Base-by-base conservation (phyloP, 92 coral and sea anemone genomes). In the Phenganax stokvisi region DNA sequence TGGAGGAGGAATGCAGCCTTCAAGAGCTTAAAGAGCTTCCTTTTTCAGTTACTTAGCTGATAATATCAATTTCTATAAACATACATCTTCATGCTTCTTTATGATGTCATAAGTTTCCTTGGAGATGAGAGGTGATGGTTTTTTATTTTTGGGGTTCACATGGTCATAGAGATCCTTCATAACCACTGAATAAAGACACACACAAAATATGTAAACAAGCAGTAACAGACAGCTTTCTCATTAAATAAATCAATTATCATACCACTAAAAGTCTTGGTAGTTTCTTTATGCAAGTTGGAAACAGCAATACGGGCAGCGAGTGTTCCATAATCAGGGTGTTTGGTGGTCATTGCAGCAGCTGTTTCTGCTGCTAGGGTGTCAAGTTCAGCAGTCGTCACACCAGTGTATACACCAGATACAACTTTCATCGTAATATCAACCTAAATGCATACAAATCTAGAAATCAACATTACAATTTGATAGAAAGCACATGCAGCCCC, bases 271-370 rank as follows among this genome's bases (percentile, higher is more conserved):
- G 83, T 16, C 83, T 94, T 94, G 74, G 90, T 92, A 27, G 98
- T 92, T 85, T 91, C 96, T 80, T 94, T 94, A 89, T 94, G 98
- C 75, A 94, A 89, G 78, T 94, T 92, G 64, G 98, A 94, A 11
- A 94, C 97, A 79, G 92, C 98, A 77, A 94, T 89, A 58, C 98
- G 83, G 13, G 98, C 98, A 31, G 97, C 98, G 76, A 94, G 79
- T 12, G 91, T 64, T 11, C 96, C 98, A 90, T 94, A 94, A 75
- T 94, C 98, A 31, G 98, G 98, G 80, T 94, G 98, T 56, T 87
- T 88, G 53, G 98, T 94, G 16, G 98, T 94, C 98, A 94, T 94
- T 51, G 98, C 92, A 1, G 96, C 97, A 10, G 98, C 92, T 54
- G 87, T 92, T 78, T 94, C 98, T 0, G 98, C 98, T 8, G 98